phyloP scores from a whole-genome alignment of 1,140 invertebrate genomes.

The Mycetomoellerius zeteki region DNA sequence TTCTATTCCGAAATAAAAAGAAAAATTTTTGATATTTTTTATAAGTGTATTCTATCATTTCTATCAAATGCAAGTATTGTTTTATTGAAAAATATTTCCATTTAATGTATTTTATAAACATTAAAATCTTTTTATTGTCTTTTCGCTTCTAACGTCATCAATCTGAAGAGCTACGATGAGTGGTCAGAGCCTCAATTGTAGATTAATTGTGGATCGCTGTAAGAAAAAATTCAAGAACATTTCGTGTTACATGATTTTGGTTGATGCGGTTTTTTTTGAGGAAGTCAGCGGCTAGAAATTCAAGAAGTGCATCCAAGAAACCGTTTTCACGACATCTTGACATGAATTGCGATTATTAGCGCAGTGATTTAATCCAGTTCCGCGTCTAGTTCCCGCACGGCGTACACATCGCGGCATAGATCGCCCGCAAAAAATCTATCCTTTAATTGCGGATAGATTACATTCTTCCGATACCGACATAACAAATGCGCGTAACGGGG shows the following conservation, averaged over 20 bases:
- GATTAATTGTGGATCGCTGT: conserved; percentile 3
- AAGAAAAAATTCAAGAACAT: conserved; percentile 62
- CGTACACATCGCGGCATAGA: background rate
- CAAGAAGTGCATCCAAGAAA: conserved; percentile 7
- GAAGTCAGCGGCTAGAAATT: conserved; percentile 18
- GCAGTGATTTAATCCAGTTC: conserved; percentile 29
- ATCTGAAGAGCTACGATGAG: too few relatives aligned
- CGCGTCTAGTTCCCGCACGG: background rate
- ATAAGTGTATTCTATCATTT: too few relatives aligned
- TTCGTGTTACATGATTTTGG: background rate
- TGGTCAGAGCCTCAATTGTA: background rate
- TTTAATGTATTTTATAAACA: too few relatives aligned
- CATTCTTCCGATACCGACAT: conserved; percentile 22
- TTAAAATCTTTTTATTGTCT: too few relatives aligned
- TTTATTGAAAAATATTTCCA: too few relatives aligned
- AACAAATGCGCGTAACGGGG: background rate
- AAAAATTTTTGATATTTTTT: too few relatives aligned
- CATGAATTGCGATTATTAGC: conserved; percentile 39
- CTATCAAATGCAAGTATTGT: too few relatives aligned
- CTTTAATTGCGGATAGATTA: conserved; percentile 12
- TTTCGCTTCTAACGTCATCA: too few relatives aligned
- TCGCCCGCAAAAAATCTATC: conserved; percentile 19
- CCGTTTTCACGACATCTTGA: conserved; percentile 15
- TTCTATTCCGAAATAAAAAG: too few relatives aligned
- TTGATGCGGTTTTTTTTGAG: background rate